These are phyloP conservation scores for Chironomus tentans DNA, from an alignment of 2,888 invertebrate genomes.

Conservation along the genomic window DNA sequence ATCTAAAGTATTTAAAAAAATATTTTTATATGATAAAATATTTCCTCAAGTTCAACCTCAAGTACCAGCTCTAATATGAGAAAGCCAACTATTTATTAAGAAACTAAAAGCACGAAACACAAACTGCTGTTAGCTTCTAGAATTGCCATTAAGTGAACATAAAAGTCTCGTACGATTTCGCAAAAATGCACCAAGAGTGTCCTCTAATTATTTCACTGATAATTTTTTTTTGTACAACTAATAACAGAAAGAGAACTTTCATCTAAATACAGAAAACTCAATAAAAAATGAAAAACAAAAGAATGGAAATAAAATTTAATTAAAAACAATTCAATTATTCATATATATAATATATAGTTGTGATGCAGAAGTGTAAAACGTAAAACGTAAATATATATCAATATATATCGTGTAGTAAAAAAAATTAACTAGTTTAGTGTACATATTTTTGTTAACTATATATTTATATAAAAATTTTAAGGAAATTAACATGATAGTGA, in stretches of 20 bases:
- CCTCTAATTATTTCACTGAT: not conserved
- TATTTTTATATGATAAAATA: no score
- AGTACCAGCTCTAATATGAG: no score
- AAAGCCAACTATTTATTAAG: no score
- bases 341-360: not conserved
- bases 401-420: slow-evolving; percentile 5
- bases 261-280: not conserved
- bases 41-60: no score
- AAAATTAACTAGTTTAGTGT: slow-evolving; percentile 15
- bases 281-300: not conserved
- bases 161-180: no score
- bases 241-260: not conserved
- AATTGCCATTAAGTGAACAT: no score
- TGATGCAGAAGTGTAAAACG: slow-evolving; percentile 25
- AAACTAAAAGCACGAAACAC: no score
- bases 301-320: not conserved
- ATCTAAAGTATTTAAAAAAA: no score
- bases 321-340: not conserved
- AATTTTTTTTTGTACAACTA: not conserved
- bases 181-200: no score
- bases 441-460: slow-evolving; percentile 1
- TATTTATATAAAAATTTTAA: not conserved
- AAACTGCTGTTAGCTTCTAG: no score
- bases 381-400: slow-evolving; percentile 1
- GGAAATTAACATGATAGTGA: not conserved